A percentile compares a stretch with the other conserved stretches of the same genome.
phyloP scores from a whole-genome alignment of 1,140 invertebrate genomes.

The Protaetia brevitarsis region DNA sequence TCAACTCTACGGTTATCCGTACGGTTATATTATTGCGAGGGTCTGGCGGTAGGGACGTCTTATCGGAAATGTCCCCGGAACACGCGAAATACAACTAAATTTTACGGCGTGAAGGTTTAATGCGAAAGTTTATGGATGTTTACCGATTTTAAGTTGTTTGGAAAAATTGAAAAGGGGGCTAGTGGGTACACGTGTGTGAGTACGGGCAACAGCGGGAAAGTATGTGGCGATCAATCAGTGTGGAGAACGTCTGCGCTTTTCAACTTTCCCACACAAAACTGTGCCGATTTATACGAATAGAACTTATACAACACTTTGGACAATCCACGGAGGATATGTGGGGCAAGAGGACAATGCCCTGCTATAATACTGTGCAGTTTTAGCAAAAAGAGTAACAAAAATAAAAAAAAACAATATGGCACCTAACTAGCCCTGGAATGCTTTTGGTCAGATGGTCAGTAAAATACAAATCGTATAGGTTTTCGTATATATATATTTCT shows the following conservation, averaged over 20 bases:
- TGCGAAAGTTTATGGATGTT: conserved; percentile 21
- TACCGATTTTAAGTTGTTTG: background rate
- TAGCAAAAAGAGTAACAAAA: too few relatives aligned
- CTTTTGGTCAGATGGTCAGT: too few relatives aligned
- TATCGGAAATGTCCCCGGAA: conserved; percentile 28
- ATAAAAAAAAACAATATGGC: too few relatives aligned
- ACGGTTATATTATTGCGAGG: background rate
- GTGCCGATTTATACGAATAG: too few relatives aligned
- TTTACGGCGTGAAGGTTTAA: conserved; percentile 15
- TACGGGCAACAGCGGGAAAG: background rate
- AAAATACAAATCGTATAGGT: too few relatives aligned
- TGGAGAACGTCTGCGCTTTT: background rate
- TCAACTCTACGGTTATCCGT: too few relatives aligned
- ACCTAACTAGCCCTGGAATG: too few relatives aligned
- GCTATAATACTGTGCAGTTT: too few relatives aligned
- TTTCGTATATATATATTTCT: too few relatives aligned
- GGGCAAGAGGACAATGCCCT: too few relatives aligned
- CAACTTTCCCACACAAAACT: background rate
- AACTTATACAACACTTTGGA: too few relatives aligned
- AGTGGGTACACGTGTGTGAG: background rate
- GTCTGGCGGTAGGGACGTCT: background rate
- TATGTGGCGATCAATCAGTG: background rate
- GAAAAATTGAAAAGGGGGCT: conserved; percentile 1
- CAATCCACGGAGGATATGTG: too few relatives aligned
- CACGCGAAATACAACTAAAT: conserved; percentile 33